A percentile compares a stretch with the other conserved stretches of the same genome.
These are phyloP conservation scores for Tenthredo livida DNA, from an alignment of 2,888 invertebrate species.

Conservation along the genomic window DNA sequence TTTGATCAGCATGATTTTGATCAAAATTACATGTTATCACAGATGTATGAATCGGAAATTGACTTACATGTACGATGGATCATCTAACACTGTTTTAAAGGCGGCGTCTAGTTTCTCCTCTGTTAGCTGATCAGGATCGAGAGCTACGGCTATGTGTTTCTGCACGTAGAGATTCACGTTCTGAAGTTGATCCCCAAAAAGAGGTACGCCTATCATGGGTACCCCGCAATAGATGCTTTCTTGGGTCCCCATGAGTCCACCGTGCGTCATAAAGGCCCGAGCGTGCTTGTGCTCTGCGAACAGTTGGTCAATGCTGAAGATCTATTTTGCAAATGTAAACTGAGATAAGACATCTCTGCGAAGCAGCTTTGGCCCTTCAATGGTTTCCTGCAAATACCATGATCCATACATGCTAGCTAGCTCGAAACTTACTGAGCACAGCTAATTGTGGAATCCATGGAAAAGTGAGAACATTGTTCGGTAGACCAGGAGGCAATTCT, in stretches of 20 bases:
- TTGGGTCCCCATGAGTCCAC: slow-evolving; percentile 65
- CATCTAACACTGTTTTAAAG: slow-evolving; percentile 62
- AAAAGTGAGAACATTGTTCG: slow-evolving; percentile 62
- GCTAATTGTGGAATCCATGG: slow-evolving; percentile 69
- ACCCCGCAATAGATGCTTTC: slow-evolving; percentile 65
- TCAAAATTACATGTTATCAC: neutral
- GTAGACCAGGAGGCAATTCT: slow-evolving; percentile 64
- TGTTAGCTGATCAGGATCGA: slow-evolving; percentile 62
- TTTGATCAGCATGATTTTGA: neutral
- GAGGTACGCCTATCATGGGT: slow-evolving; percentile 66
- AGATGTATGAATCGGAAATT: neutral
- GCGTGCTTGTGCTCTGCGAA: slow-evolving; percentile 71
- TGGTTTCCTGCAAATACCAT: neutral
- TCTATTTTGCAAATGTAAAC: neutral
- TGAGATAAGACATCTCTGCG: neutral
- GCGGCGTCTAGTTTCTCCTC: slow-evolving; percentile 62
- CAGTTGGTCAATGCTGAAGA: neutral
- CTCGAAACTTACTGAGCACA: slow-evolving; percentile 63
- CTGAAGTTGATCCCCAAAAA: slow-evolving; percentile 63
- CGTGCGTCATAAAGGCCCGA: slow-evolving; percentile 70
- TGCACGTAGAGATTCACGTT: slow-evolving; percentile 66
- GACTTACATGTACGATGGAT: slow-evolving; percentile 63
- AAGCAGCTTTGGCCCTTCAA: neutral
- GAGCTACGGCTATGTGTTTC: slow-evolving; percentile 63
- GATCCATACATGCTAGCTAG: neutral